Conservation (phyloP, 1,140 invertebrate genomes). For the Periplaneta americana region DNA sequence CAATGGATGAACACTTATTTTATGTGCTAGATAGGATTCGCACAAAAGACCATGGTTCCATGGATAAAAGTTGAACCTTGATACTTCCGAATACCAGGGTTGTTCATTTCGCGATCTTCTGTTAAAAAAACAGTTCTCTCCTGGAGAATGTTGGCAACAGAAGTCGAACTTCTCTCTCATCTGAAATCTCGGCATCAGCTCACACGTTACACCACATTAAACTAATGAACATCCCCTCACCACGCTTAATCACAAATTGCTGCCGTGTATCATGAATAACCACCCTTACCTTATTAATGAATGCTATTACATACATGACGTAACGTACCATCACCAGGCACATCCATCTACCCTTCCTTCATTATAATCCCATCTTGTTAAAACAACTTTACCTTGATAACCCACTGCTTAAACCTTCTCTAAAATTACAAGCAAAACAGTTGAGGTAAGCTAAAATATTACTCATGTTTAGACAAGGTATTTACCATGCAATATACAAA, state of each 20-base stretch:
- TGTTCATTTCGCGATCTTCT: too few relatives aligned
- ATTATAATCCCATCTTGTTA: neutral
- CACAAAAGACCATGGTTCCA: too few relatives aligned
- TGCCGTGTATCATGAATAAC: neutral
- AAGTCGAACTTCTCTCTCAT: too few relatives aligned
- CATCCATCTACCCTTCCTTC: neutral
- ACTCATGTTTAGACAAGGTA: neutral
- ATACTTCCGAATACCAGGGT: too few relatives aligned
- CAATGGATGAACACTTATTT: too few relatives aligned
- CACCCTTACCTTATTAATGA: neutral
- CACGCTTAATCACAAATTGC: neutral
- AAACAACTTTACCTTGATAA: neutral
- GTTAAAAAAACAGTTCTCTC: too few relatives aligned
- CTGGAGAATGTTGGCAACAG: too few relatives aligned
- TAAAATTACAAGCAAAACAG: neutral
- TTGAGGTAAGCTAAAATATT: neutral
- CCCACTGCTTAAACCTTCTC: neutral
- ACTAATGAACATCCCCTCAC: neutral
- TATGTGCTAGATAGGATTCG: too few relatives aligned
- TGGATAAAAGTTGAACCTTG: too few relatives aligned
- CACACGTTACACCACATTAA: neutral
- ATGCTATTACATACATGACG: neutral
- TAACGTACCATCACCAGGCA: neutral
- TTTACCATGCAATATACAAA: neutral
- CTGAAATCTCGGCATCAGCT: too few relatives aligned